phyloP scores from a whole-genome alignment of 2,797 vertebrate species.

The Lophotriccus pileatus region DNA sequence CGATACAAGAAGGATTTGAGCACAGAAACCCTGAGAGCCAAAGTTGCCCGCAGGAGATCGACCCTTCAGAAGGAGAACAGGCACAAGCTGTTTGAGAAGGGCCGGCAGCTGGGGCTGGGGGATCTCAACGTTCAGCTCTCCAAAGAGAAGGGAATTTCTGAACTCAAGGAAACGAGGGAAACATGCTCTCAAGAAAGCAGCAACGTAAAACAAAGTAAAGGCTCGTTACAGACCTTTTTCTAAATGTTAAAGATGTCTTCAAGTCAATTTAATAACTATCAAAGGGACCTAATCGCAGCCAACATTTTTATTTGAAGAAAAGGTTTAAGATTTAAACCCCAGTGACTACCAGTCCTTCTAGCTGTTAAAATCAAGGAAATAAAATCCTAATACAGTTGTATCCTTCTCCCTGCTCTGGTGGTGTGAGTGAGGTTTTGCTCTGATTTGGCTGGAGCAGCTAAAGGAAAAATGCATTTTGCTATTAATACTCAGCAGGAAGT shows the following conservation, averaged over 20 bases:
- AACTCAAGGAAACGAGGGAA: constrained; percentile 68
- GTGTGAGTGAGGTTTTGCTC: not conserved
- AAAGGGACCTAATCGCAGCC: not conserved
- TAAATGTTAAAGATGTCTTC: not conserved
- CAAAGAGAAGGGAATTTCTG: constrained; percentile 56
- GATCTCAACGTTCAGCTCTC: constrained; percentile 70
- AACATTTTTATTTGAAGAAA: too few species aligned
- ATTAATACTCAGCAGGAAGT: not conserved
- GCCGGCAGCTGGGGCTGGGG: constrained; percentile 77
- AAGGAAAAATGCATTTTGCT: not conserved
- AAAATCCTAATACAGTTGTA: not conserved
- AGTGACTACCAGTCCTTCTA: not conserved
- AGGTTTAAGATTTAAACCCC: not conserved
- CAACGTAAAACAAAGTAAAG: constrained; percentile 45
- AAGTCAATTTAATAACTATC: not conserved
- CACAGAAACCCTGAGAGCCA: constrained; percentile 84
- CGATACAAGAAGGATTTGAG: constrained; percentile 84
- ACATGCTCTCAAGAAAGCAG: constrained; percentile 66
- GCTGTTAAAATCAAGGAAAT: not conserved
- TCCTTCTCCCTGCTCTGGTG: not conserved
- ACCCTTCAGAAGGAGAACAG: constrained; percentile 88
- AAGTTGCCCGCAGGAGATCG: constrained; percentile 85
- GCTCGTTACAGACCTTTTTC: not conserved
- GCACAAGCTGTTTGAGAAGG: constrained; percentile 79
- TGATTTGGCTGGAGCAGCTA: not conserved